Evolutionary conservation across 2,888 invertebrate species (phyloP).

Genomic region (Hermaeophaga mercurialis): DNA sequence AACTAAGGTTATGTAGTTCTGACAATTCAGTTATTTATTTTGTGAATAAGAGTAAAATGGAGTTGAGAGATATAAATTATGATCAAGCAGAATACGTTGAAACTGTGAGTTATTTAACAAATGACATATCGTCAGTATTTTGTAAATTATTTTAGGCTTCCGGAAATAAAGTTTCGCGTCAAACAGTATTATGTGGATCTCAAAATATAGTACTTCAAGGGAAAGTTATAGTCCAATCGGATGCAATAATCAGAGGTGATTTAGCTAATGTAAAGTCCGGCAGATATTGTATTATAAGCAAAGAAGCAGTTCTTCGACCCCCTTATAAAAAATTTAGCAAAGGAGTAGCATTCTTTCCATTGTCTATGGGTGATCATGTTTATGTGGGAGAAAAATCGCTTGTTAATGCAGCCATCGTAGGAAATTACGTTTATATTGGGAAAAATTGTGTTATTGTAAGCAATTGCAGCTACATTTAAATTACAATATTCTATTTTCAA

Average conservation of each 20-base stretch:
- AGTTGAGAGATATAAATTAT: conserved; percentile 85
- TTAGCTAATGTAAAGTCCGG: conserved; percentile 96
- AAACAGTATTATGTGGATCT: conserved; percentile 96
- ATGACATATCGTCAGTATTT: background rate
- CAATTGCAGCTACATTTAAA: conserved; percentile 9
- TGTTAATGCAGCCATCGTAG: conserved; percentile 94
- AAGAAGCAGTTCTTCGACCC: conserved; percentile 91
- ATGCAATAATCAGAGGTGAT: conserved; percentile 96
- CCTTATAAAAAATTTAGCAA: conserved; percentile 98
- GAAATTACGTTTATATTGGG: conserved; percentile 98
- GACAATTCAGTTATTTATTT: too few relatives aligned
- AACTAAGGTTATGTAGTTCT: too few relatives aligned
- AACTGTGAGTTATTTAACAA: conserved; percentile 68
- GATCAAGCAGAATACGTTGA: conserved; percentile 94
- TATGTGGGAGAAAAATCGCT: conserved; percentile 95
- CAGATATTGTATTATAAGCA: conserved; percentile 92
- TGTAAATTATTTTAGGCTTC: conserved; percentile 84
- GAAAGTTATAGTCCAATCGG: conserved; percentile 96
- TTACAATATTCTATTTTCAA: too few relatives aligned
- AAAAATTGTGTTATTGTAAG: conserved; percentile 94
- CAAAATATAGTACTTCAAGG: conserved; percentile 98
- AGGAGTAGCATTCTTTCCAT: conserved; percentile 83
- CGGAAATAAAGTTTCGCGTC: conserved; percentile 96
- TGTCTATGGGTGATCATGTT: conserved; percentile 98
- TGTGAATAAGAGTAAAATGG: too few relatives aligned